These are phyloP conservation scores for Rhadinocentrus ornatus DNA, from an alignment of 2,797 vertebrate species.

Conservation along the genomic window DNA sequence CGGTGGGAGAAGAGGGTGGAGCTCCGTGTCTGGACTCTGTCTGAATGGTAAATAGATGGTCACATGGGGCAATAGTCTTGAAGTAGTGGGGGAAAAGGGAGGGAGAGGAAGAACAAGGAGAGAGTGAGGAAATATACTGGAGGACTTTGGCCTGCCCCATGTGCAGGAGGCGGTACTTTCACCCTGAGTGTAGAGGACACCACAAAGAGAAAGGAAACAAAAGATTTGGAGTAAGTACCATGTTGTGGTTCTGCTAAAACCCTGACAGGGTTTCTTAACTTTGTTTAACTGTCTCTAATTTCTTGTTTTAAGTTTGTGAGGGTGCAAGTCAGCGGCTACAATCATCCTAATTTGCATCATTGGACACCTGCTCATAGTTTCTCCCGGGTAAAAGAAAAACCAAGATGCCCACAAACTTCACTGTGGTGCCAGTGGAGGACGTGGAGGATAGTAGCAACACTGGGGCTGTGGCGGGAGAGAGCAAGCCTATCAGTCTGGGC, in stretches of 20 bases:
- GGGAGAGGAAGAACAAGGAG: slow-evolving; percentile 54
- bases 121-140: slow-evolving; percentile 33
- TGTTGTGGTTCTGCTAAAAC: slow-evolving; percentile 39
- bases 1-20: slow-evolving; percentile 51
- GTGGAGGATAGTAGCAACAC: slow-evolving; percentile 32
- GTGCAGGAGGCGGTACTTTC: slow-evolving; percentile 49
- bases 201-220: slow-evolving; percentile 30
- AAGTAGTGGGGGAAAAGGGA: slow-evolving; percentile 51
- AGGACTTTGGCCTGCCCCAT: slow-evolving; percentile 65
- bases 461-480: slow-evolving; percentile 15
- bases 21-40: slow-evolving; percentile 51
- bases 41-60: slow-evolving; percentile 73
- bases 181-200: slow-evolving; percentile 42
- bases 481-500: slow-evolving; percentile 50
- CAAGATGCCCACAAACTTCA: slow-evolving; percentile 79
- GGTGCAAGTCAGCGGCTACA: slow-evolving; percentile 14
- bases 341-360: background rate
- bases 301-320: background rate
- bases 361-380: slow-evolving; percentile 16
- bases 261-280: background rate
- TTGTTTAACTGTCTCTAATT: slow-evolving; percentile 10
- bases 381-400: slow-evolving; percentile 8
- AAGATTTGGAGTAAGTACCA: slow-evolving; percentile 16
- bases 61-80: slow-evolving; percentile 67
- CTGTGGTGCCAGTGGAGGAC: slow-evolving; percentile 77